Percentiles rank a stretch among this genome's conserved stretches.
These are phyloP conservation scores for Paradisaea rubra DNA, from an alignment of 2,113 vertebrate species.

Conservation along the genomic window DNA sequence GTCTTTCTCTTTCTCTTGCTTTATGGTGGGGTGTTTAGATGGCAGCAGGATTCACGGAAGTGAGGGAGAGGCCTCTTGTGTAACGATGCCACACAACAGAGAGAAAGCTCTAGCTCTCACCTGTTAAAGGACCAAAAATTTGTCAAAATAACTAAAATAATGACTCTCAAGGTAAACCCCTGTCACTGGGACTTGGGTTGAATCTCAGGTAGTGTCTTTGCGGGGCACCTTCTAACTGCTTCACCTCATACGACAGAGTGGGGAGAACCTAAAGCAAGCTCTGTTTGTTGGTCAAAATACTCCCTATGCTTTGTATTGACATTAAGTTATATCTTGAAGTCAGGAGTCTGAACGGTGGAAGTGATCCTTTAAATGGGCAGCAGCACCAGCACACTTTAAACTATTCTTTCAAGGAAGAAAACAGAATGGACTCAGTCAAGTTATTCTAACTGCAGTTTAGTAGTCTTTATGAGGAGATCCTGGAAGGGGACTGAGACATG, in stretches of 20 bases:
- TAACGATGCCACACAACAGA: fast-evolving
- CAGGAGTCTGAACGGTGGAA: background rate
- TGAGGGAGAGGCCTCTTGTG: background rate
- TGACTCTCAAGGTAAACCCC: background rate
- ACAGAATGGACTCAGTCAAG: background rate
- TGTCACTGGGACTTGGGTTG: background rate
- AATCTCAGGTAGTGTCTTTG: background rate
- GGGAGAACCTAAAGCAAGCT: background rate
- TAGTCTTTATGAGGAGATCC: background rate
- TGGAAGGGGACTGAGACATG: background rate
- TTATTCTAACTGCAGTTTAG: background rate
- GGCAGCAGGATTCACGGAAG: background rate
- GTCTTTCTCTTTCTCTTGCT: background rate
- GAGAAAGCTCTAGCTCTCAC: background rate
- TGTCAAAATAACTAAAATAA: background rate
- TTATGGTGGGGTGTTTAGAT: background rate
- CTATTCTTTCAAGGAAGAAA: background rate
- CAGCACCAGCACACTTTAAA: background rate
- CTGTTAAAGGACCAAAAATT: background rate
- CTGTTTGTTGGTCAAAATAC: background rate
- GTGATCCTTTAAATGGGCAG: background rate
- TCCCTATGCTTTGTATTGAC: background rate
- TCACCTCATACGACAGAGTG: background rate
- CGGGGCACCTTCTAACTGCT: background rate
- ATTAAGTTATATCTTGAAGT: background rate